Evolutionary conservation across 2,797 vertebrate genomes (phyloP).

Genomic region (Scyliorhinus canicula): DNA sequence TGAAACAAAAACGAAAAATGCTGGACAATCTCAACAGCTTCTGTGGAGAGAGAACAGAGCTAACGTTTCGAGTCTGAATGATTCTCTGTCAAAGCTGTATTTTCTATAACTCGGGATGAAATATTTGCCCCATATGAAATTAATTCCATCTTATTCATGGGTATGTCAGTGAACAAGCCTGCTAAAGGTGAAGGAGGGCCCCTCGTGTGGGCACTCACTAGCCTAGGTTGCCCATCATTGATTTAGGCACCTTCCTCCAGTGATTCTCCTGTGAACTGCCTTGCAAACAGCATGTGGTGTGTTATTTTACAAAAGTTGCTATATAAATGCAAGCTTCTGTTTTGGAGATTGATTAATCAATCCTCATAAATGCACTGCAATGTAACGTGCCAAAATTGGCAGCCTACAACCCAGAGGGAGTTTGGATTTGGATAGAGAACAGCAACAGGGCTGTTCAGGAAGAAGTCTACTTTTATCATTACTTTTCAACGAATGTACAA

Average conservation of each 20-base stretch:
- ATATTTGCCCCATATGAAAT: too few species aligned
- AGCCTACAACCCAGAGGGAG: not conserved
- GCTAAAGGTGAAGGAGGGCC: too few species aligned
- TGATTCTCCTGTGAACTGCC: not conserved
- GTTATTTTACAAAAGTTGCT: not conserved
- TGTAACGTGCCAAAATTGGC: not conserved
- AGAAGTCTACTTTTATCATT: not conserved
- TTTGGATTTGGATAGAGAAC: not conserved
- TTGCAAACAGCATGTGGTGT: not conserved
- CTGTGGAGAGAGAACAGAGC: too few species aligned
- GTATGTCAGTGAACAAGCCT: too few species aligned
- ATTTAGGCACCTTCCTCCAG: not conserved
- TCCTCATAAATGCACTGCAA: not conserved
- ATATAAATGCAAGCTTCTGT: not conserved
- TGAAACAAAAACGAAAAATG: too few species aligned
- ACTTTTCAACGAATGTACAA: not conserved
- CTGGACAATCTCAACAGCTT: too few species aligned
- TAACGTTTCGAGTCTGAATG: too few species aligned
- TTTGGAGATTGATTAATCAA: not conserved
- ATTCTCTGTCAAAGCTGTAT: too few species aligned
- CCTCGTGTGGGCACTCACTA: too few species aligned
- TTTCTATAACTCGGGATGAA: too few species aligned
- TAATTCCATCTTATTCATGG: too few species aligned
- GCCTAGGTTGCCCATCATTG: too few species aligned
- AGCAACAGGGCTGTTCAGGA: not conserved